Conservation (phyloP, 2,888 invertebrate species). For the Dascillus cervinus region DNA sequence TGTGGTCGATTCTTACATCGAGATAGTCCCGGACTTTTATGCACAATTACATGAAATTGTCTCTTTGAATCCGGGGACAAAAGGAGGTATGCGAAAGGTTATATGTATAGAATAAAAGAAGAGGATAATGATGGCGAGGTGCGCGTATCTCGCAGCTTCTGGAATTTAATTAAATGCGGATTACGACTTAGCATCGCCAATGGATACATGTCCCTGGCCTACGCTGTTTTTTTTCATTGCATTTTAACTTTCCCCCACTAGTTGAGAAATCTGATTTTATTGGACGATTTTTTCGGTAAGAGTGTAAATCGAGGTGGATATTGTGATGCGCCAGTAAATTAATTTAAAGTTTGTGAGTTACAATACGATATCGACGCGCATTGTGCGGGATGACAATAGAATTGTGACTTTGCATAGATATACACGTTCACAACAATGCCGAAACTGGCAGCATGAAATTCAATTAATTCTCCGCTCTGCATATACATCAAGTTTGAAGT, state of each 20-base stretch:
- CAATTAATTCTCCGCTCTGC: constrained; percentile 32
- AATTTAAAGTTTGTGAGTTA: constrained; percentile 38
- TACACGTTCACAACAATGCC: constrained; percentile 33
- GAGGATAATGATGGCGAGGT: constrained; percentile 39
- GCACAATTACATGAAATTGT: constrained; percentile 39
- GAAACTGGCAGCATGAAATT: constrained; percentile 33
- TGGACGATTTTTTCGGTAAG: no score
- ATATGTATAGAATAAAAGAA: constrained; percentile 42
- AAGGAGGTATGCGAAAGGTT: constrained; percentile 42
- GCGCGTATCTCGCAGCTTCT: constrained; percentile 32
- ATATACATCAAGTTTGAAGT: constrained; percentile 34
- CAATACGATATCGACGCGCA: constrained; percentile 33
- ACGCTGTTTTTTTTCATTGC: constrained; percentile 1
- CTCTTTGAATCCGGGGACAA: constrained; percentile 36
- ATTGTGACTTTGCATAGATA: constrained; percentile 41
- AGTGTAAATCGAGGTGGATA: constrained; percentile 16
- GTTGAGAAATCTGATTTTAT: no score
- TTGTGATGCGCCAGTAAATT: constrained; percentile 33
- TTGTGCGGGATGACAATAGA: constrained; percentile 36
- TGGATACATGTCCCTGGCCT: constrained; percentile 12
- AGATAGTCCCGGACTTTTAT: constrained; percentile 34
- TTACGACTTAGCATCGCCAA: constrained; percentile 29
- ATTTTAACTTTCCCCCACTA: background rate
- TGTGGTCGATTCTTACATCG: constrained; percentile 28
- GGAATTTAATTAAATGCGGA: constrained; percentile 44